Conservation (phyloP, 2,113 vertebrate genomes). For the Urocolius indicus region DNA sequence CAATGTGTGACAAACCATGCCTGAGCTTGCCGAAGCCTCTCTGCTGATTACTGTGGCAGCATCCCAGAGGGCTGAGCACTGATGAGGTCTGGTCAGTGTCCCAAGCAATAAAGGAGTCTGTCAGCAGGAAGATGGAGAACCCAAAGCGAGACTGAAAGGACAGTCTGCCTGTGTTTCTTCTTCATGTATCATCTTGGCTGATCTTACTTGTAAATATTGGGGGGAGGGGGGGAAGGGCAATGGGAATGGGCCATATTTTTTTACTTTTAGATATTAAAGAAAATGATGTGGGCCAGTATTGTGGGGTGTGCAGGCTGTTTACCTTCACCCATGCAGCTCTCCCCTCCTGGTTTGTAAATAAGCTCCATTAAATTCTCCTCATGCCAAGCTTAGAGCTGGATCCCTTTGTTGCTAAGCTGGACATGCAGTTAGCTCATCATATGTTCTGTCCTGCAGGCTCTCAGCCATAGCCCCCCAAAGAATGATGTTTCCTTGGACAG, state of each 20-base stretch:
- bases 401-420: background rate
- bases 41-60: slow-evolving; percentile 8
- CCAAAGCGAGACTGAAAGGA: slow-evolving; percentile 31
- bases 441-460: background rate
- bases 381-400: slow-evolving; percentile 39
- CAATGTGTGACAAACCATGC: background rate
- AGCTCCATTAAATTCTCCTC: slow-evolving; percentile 11
- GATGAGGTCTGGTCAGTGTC: slow-evolving; percentile 1
- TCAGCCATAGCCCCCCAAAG: background rate
- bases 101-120: slow-evolving; percentile 57
- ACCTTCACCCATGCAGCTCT: slow-evolving; percentile 65
- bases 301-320: slow-evolving; percentile 74
- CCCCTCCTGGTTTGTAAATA: slow-evolving; percentile 67
- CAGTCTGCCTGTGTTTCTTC: slow-evolving; percentile 43
- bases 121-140: slow-evolving; percentile 25
- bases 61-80: background rate
- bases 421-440: background rate
- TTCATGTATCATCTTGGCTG: slow-evolving; percentile 44
- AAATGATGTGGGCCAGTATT: slow-evolving; percentile 76
- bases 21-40: background rate
- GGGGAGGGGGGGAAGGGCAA: slow-evolving; percentile 7
- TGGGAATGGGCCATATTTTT: slow-evolving; percentile 74
- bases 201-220: slow-evolving; percentile 67
- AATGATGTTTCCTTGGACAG: background rate
- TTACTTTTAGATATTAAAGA: slow-evolving; percentile 75